These are phyloP conservation scores for Bothrops alternatus DNA, from an alignment of 2,797 vertebrate genomes.

Conservation along the genomic window DNA sequence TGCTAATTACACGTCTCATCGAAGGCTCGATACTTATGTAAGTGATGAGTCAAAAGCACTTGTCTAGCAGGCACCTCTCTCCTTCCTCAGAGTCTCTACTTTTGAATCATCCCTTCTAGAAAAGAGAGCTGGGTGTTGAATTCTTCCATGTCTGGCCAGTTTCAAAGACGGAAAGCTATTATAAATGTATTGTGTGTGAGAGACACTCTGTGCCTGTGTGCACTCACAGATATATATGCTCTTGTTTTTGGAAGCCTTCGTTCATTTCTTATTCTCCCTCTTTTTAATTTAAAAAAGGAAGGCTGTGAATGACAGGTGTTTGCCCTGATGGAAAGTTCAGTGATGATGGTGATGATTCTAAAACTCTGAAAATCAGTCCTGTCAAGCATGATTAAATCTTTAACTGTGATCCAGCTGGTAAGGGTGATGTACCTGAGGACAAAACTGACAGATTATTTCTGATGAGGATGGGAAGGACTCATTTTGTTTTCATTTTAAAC, in stretches of 20 bases:
- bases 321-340: constrained; percentile 49
- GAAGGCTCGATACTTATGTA: constrained; percentile 52
- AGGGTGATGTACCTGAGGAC: constrained; percentile 64
- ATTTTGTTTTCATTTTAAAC: constrained; percentile 66
- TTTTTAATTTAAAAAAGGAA: constrained; percentile 50
- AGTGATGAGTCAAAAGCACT: constrained; percentile 58
- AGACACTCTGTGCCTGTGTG: not conserved
- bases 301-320: constrained; percentile 56
- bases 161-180: constrained; percentile 49
- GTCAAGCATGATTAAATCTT: constrained; percentile 54
- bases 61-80: constrained; percentile 51
- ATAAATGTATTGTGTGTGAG: constrained; percentile 36
- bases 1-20: constrained; percentile 67
- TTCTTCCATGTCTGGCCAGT: constrained; percentile 52
- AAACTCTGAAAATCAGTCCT: constrained; percentile 63
- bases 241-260: constrained; percentile 56
- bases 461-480: constrained; percentile 61
- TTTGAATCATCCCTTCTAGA: constrained; percentile 53
- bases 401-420: constrained; percentile 58
- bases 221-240: not conserved
- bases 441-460: constrained; percentile 70
- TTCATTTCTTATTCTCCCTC: constrained; percentile 4
- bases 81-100: constrained; percentile 45
- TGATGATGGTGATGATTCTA: constrained; percentile 40
- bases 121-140: constrained; percentile 49